These are phyloP conservation scores for Caenorhabditis japonica DNA, from an alignment of 2,888 invertebrate genomes.

Conservation along the genomic window DNA sequence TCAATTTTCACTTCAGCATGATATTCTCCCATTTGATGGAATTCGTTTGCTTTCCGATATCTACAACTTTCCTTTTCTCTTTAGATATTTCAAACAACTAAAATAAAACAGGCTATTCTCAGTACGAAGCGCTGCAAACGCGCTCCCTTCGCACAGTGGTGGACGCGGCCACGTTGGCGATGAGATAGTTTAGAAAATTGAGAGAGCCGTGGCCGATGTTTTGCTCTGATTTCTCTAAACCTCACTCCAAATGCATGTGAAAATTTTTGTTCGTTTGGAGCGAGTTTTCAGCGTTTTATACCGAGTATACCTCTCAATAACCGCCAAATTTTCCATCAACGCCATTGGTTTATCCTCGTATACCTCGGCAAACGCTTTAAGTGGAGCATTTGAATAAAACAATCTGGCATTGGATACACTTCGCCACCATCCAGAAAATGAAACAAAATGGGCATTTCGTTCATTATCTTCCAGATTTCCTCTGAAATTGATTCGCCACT, in stretches of 20 bases:
- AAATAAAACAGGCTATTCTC: too few relatives aligned
- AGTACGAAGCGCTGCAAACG: too few relatives aligned
- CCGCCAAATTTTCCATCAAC: conserved; percentile 26
- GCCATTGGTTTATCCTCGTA: conserved; percentile 21
- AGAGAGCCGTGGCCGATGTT: too few relatives aligned
- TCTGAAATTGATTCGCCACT: conserved; percentile 65
- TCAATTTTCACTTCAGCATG: conserved; percentile 43
- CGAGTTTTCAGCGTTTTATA: too few relatives aligned
- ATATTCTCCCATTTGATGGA: conserved; percentile 50
- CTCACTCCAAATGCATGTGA: too few relatives aligned
- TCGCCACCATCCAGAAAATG: conserved; percentile 64
- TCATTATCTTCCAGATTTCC: conserved; percentile 55
- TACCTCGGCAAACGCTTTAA: conserved; percentile 14
- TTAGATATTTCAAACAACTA: neutral
- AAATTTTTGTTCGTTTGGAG: too few relatives aligned
- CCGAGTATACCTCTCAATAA: conserved; percentile 28
- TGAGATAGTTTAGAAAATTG: too few relatives aligned
- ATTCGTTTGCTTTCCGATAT: conserved; percentile 18
- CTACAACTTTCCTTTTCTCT: neutral
- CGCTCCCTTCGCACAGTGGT: too few relatives aligned
- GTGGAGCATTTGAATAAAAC: conserved; percentile 50
- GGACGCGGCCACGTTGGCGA: too few relatives aligned
- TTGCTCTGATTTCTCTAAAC: too few relatives aligned
- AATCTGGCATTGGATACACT: conserved; percentile 57
- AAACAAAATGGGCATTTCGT: conserved; percentile 37